Evolutionary conservation across 2,113 vertebrate genomes (phyloP).

Genomic region (Chelonoidis abingdonii): DNA sequence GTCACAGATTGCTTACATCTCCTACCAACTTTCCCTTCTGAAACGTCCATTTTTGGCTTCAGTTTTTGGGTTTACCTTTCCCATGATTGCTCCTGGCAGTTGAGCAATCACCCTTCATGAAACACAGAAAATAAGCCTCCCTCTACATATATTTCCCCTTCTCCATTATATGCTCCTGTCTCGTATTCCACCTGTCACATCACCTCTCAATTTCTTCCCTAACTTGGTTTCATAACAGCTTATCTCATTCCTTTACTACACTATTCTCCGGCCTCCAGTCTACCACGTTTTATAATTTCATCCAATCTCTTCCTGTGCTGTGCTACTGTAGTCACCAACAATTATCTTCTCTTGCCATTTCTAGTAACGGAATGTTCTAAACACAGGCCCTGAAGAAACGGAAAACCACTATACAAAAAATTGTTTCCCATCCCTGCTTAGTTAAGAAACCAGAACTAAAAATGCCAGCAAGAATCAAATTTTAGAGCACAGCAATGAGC

Average conservation of each 20-base stretch:
- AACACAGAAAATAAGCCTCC: background rate
- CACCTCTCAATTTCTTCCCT: background rate
- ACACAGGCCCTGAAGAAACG: background rate
- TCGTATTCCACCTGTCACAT: background rate
- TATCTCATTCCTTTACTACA: background rate
- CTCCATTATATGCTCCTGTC: background rate
- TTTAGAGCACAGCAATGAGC: background rate
- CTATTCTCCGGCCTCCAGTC: background rate
- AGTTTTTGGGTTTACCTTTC: background rate
- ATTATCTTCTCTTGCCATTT: background rate
- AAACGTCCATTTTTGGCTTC: background rate
- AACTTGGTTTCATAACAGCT: background rate
- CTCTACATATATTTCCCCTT: background rate
- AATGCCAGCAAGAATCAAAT: background rate
- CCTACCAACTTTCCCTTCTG: rapidly evolving
- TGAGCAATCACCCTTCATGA: background rate
- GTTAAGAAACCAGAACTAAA: background rate
- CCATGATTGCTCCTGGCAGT: background rate
- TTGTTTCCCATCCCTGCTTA: background rate
- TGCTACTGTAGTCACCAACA: background rate
- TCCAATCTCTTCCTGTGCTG: background rate
- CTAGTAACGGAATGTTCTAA: background rate
- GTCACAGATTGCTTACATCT: background rate
- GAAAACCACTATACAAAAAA: background rate
- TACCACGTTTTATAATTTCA: background rate